Evolutionary conservation across 1,140 invertebrate genomes (phyloP).

Genomic region (Drosophila teissieri): DNA sequence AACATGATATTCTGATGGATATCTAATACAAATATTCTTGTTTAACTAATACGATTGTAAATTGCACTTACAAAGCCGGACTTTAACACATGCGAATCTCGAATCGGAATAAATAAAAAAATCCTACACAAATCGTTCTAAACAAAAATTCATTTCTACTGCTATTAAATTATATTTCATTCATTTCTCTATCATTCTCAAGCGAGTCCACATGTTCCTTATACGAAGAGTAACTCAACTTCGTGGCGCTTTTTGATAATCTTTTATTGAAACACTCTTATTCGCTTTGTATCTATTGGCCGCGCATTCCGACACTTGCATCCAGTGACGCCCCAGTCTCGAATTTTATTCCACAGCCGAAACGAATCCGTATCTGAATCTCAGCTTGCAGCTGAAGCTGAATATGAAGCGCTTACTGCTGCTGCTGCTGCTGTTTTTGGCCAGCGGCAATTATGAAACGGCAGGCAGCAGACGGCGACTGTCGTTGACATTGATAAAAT

Average conservation of each 20-base stretch:
- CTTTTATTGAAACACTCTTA: not conserved
- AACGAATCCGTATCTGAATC: conserved; percentile 9
- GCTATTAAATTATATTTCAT: too few species aligned
- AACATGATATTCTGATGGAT: too few species aligned
- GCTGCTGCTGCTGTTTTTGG: conserved; percentile 12
- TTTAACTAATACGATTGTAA: too few species aligned
- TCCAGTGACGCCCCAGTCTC: conserved; percentile 30
- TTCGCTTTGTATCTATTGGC: conserved; percentile 43
- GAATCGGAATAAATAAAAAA: too few species aligned
- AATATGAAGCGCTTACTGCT: conserved; percentile 41
- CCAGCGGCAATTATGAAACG: conserved; percentile 65
- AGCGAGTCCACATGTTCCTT: too few species aligned
- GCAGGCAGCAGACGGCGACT: conserved; percentile 38
- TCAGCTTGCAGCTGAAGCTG: conserved; percentile 48
- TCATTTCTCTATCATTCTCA: too few species aligned
- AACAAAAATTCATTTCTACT: too few species aligned
- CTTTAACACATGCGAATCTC: too few species aligned
- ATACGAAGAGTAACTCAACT: not conserved
- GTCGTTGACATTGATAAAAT: conserved; percentile 80
- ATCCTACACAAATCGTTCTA: too few species aligned
- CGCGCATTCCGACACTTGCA: conserved; percentile 36
- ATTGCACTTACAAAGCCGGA: too few species aligned
- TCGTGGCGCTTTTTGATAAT: not conserved
- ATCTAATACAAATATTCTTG: too few species aligned
- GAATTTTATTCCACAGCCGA: conserved; percentile 21